Evolutionary conservation across 2,113 vertebrate species (phyloP).

Genomic region (Cavia porcellus): DNA sequence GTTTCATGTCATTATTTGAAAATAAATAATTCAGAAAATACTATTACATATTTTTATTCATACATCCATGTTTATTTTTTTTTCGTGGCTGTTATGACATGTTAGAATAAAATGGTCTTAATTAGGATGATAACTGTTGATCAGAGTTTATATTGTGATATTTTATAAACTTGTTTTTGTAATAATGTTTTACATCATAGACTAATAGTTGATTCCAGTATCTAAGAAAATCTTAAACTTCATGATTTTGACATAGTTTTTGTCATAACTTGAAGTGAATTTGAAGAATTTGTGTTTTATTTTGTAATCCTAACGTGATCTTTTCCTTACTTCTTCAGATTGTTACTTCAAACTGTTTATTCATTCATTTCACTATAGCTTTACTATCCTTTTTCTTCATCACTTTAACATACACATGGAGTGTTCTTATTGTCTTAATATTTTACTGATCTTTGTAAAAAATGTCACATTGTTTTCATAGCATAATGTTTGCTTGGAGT

Average conservation of each 20-base stretch:
- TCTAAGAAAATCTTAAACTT: neutral
- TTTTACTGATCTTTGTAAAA: neutral
- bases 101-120: neutral
- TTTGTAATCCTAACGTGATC: neutral
- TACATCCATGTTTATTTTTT: neutral
- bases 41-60: neutral
- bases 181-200: neutral
- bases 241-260: neutral
- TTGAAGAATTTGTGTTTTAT: constrained; percentile 17
- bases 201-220: neutral
- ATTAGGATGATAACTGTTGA: neutral
- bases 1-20: neutral
- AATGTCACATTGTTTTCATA: constrained; percentile 4
- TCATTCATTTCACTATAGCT: constrained; percentile 30
- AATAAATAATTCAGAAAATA: neutral
- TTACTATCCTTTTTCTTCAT: neutral
- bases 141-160: neutral
- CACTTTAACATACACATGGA: neutral
- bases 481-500: neutral
- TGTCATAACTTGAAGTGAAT: neutral
- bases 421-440: neutral
- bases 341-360: neutral
- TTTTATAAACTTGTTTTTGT: neutral
- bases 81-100: neutral
- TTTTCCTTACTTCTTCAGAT: neutral